Evolutionary conservation across 2,888 invertebrate species (phyloP), one percentile per base, ranked within the genome.

Genomic region (Aphrophora alni): DNA sequence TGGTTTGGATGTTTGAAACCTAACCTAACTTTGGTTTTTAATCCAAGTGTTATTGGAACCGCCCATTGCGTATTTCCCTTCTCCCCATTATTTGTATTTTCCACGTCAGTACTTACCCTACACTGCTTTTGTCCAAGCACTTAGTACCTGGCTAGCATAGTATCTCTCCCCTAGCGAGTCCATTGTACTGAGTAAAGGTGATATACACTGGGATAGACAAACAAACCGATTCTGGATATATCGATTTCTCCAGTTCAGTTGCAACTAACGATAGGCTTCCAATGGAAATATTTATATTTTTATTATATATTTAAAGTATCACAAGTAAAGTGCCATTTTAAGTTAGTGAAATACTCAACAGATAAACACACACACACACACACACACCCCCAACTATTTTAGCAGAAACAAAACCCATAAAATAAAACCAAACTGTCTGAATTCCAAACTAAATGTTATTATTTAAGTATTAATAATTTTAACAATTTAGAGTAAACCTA

Each of bases 1-100:
- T 33, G 33, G 33, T 33, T 33, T 5, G 33, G 33, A 33, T 5
- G 8, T 33, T 33, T 1, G 59, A 21, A 59, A 59, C 59, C 21
- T 21, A 59, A 59, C 59, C 59, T 59, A 59, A 59, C 59, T 59
- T 59, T 3, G 59, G n/a, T 59, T 59, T 59, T 59, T 59, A 59
- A 59, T 59, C 59, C 59, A 59, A 59, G 59, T 83, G 80, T 80
- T 78, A 77, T 82, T 82, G 77, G 80, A 80, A 76, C 81, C 81
- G 75, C 82, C 80, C 83, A 51, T 44, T 26, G 77, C 75, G 27
- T 71, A 28, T 75, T 68, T 72, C 74, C 77, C 38, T 68, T 44
- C 77, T 80, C 81, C 44, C 70, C 78, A 78, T 81, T 81, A 81
- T 81, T 81, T 78, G 81, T 74, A 75, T 81, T 81, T 81, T 81